Conservation (phyloP, 2,888 invertebrate genomes). For the Lacanobia wlatinum region DNA sequence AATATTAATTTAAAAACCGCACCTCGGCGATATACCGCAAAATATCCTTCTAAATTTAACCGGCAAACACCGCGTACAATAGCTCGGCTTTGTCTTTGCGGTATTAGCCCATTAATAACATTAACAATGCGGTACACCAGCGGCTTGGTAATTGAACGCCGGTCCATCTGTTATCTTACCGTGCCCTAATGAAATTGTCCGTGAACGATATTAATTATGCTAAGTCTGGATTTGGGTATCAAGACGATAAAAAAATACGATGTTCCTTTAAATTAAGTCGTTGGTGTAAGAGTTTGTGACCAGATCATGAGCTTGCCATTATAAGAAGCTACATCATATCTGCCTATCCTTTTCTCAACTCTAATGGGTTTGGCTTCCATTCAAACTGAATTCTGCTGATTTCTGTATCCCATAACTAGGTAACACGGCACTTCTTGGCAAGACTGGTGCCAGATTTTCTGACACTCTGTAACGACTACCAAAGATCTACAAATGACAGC, state of each 20-base stretch:
- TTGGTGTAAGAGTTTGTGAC: background rate
- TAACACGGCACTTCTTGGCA: no score
- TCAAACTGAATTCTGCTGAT: no score
- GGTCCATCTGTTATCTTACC: conserved; percentile 80
- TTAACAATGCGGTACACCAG: conserved; percentile 80
- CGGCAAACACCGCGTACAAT: conserved; percentile 68
- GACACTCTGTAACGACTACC: no score
- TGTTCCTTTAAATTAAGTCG: background rate
- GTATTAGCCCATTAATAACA: conserved; percentile 83
- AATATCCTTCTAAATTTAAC: conserved; percentile 67
- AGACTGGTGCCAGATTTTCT: no score
- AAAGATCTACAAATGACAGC: no score
- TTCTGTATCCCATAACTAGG: no score
- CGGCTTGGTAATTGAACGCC: conserved; percentile 78
- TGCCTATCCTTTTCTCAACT: no score
- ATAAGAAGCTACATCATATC: no score
- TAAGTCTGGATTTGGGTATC: conserved; percentile 61
- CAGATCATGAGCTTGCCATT: no score
- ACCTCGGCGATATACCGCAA: conserved; percentile 53
- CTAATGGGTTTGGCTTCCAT: no score
- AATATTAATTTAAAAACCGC: conserved; percentile 70
- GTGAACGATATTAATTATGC: conserved; percentile 78
- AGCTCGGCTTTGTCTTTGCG: conserved; percentile 77
- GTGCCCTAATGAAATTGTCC: conserved; percentile 79
- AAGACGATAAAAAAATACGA: background rate